Base-by-base conservation (phyloP, 1,140 invertebrate genomes). In the Heterodera carotae region DNA sequence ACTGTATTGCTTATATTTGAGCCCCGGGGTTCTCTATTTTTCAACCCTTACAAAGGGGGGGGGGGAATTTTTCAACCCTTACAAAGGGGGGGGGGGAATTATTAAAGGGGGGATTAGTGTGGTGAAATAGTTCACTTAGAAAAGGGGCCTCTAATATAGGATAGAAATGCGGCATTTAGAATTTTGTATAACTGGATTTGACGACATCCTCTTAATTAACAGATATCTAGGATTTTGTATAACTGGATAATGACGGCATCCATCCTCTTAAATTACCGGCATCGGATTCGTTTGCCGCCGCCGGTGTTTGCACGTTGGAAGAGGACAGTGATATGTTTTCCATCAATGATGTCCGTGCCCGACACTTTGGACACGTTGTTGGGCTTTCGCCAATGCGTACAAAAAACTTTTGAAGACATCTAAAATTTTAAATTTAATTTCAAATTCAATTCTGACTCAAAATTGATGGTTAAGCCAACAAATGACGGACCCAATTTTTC, bases 311-410 rank as follows among this genome's bases (percentile, higher is more conserved):
- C n/a, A 73, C 62, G 59, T 76, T 79, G 36, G 69, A 70, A 7
- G 78, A 72, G 25, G 80, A 82, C 12, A 83, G 59, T 15, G 77
- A 80, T 18, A 83, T 76, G 56, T 79, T 82, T 56, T 83, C 82
- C 31, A 78, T 76, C 56, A 83, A 64, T 18, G 77, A 72, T 8
- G 82, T 77, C 31, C 76, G 56, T n/a, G 77, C 75, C 53, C 76
- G 69, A 75, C 82, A 83, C 67, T 83, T 83, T 33, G 82, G 82
- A 56, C 82, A 83, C 18, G 66, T 83, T 29, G 81, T 78, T 39
- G 82, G 77, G 34, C 56, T 27, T 76, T 76, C 53, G 77, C 78
- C 18, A 68, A 64, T 22, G 76, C 75, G 66, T 68, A 83, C 25
- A 76, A 83, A 64, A 67, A 39, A 79, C 33, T 77, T 76, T 43